Evolutionary conservation across 2,888 invertebrate species (phyloP).

Genomic region (Octonoba sinensis): DNA sequence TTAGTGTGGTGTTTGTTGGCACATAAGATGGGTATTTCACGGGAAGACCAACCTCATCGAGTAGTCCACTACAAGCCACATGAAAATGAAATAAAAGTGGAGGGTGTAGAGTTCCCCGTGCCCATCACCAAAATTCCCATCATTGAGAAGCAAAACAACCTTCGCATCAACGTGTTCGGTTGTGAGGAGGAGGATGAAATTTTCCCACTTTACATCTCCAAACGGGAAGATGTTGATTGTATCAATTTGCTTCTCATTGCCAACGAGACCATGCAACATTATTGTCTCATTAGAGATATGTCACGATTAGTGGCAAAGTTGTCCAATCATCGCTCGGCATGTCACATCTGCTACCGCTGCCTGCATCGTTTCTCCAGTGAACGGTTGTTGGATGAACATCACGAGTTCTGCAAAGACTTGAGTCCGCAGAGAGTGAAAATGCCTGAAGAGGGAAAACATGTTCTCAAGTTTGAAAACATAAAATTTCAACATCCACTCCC

Average conservation of each 20-base stretch:
- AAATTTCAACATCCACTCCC: neutral
- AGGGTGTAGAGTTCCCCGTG: no score
- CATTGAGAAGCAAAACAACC: no score
- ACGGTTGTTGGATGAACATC: neutral
- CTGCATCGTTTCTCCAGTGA: slow-evolving; percentile 11
- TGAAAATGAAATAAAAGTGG: no score
- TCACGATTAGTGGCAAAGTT: neutral
- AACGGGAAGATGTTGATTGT: neutral
- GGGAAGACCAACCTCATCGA: no score
- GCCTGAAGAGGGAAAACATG: neutral
- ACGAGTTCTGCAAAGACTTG: neutral
- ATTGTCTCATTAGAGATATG: neutral
- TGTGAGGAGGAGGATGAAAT: neutral
- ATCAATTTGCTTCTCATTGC: neutral
- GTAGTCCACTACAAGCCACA: no score
- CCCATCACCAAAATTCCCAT: no score
- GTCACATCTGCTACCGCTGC: neutral
- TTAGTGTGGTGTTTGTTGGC: no score
- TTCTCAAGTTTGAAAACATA: no score
- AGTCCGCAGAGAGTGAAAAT: neutral
- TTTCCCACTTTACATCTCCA: neutral
- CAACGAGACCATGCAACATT: neutral
- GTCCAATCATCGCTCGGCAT: neutral
- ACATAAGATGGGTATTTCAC: no score
- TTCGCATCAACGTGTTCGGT: no score